phyloP scores from a whole-genome alignment of 2,797 vertebrate species.

The Pteropus rufus region DNA sequence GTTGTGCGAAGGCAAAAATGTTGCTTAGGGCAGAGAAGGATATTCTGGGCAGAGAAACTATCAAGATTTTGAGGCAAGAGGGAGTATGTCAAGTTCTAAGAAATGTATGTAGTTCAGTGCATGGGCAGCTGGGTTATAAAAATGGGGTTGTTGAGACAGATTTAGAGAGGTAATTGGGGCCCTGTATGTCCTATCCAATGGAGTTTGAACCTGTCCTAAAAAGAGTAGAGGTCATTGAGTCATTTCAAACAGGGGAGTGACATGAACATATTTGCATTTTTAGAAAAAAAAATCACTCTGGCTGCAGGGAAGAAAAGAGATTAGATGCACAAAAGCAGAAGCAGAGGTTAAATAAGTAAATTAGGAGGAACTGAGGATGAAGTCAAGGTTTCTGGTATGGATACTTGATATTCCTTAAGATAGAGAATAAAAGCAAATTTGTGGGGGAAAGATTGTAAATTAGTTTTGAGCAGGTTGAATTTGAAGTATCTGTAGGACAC shows the following conservation, averaged over 20 bases:
- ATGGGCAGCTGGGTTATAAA: background rate
- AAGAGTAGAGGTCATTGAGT: background rate
- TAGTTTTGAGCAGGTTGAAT: slow-evolving; percentile 24
- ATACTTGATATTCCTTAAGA: slow-evolving; percentile 33
- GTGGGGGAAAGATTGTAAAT: background rate
- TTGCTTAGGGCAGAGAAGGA: slow-evolving; percentile 10
- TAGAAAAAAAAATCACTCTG: background rate
- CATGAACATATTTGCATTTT: slow-evolving; percentile 34
- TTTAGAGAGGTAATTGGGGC: background rate
- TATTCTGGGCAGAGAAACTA: background rate
- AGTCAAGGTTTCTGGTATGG: background rate
- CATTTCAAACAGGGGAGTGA: slow-evolving; percentile 5
- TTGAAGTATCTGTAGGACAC: background rate
- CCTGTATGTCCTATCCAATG: background rate
- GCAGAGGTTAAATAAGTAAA: slow-evolving; percentile 19
- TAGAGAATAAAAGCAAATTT: background rate
- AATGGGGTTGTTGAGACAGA: background rate
- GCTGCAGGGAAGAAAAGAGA: background rate
- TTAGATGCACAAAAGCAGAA: background rate
- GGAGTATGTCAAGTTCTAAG: background rate
- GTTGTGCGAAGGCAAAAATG: background rate
- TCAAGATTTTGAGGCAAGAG: background rate
- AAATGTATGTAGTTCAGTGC: background rate
- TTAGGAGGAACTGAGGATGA: background rate
- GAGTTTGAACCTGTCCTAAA: background rate